Base-by-base conservation (phyloP, 2,888 invertebrate genomes). In the Drosophila vallismaia region DNA sequence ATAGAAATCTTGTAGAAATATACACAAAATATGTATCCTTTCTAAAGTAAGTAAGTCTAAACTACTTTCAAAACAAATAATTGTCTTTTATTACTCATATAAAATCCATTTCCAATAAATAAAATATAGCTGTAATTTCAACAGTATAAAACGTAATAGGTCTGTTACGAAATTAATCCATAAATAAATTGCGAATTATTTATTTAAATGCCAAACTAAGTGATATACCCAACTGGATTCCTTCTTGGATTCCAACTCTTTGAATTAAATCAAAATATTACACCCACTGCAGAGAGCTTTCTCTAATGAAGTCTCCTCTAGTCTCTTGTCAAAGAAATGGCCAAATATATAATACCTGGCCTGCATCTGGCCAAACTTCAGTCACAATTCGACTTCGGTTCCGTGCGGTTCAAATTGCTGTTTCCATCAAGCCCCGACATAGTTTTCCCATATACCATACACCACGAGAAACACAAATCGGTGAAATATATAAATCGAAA, bases 321-420 rank as follows among this genome's bases (percentile, higher is more conserved):
- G 5, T 31, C 46, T 42, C 45, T 42, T n/a, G 40, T 7, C 44
- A 62, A 48, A 62, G 50, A 67, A 58, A 67, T 71, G 63, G 38
- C 63, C 72, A 69, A 70, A 70, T 60, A 71, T 88, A 88, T 80
- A 89, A 79, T 71, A 62, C 28, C 55, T 46, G 54, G 53, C 67
- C 53, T 73, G 60, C 56, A 72, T 52, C 57, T 54, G 56, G 54
- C 71, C 48, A 28, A 49, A 55, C 76, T 81, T 88, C 75, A 88
- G 88, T 88, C 46, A 68, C 71, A 40, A 62, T 59, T 53, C 45
- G 76, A 46, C 53, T 52, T 67, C 38, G 29, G 67, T 10, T 48
- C 40, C 14, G 60, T 51, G 51, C 60, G 64, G 55, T 55, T 36
- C 26, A 52, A 48, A 28, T 57, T 29, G 62, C 50, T 49, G 24